These are phyloP conservation scores for Gambusia affinis DNA, from an alignment of 2,113 vertebrate genomes.

Conservation along the genomic window DNA sequence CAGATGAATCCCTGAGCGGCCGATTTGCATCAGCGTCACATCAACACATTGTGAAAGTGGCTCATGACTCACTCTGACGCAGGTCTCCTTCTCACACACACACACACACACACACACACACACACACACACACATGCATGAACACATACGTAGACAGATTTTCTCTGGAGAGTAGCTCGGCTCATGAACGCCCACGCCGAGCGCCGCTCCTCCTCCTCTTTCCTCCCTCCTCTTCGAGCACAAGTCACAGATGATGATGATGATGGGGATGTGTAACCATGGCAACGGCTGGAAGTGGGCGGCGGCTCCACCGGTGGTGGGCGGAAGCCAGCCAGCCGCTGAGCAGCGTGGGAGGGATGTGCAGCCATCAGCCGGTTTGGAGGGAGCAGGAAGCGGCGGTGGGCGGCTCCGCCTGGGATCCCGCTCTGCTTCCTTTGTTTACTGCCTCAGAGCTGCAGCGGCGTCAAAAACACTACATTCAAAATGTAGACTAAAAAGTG, in stretches of 20 bases:
- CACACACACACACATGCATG: conserved; percentile 16
- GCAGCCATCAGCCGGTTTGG: conserved; percentile 73
- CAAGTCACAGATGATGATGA: conserved; percentile 70
- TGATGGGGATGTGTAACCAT: conserved; percentile 74
- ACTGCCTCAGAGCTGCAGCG: conserved; percentile 18
- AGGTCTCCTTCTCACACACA: conserved; percentile 68
- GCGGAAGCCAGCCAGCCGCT: conserved; percentile 70
- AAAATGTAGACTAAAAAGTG: conserved; percentile 25
- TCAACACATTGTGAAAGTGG: conserved; percentile 82
- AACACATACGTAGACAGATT: conserved; percentile 50
- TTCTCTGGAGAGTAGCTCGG: conserved; percentile 67
- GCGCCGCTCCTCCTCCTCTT: conserved; percentile 46
- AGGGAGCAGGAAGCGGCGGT: conserved; percentile 69
- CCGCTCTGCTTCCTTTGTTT: conserved; percentile 53
- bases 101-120: conserved; percentile 45
- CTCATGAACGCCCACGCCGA: conserved; percentile 70
- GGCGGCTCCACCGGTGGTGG: conserved; percentile 75
- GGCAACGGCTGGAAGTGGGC: conserved; percentile 75
- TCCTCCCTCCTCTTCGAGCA: conserved; percentile 64
- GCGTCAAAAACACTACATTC: conserved; percentile 4
- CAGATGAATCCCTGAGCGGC: conserved; percentile 39
- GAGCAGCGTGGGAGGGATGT: conserved; percentile 76
- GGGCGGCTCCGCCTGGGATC: conserved; percentile 63
- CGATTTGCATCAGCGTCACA: conserved; percentile 77
- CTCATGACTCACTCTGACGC: conserved; percentile 81